Evolutionary conservation across 2,113 vertebrate genomes (phyloP).

Genomic region (Chloebia gouldiae): DNA sequence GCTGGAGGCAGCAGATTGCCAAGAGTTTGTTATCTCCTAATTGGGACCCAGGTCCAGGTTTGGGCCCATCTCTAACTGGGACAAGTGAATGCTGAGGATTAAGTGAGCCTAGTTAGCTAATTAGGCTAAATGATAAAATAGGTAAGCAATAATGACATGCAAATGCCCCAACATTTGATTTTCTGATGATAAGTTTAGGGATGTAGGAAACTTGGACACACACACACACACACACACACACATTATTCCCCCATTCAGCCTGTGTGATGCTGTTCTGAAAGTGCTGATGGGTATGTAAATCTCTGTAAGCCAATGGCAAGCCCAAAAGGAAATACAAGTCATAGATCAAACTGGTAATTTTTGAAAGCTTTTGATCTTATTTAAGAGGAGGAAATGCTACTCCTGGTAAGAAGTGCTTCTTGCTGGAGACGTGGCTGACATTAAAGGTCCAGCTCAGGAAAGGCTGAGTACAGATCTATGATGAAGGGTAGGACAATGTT

Average conservation of each 20-base stretch:
- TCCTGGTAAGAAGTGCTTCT: neutral
- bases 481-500: neutral
- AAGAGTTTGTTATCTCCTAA: neutral
- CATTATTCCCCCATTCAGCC: neutral
- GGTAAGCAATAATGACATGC: neutral
- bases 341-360: neutral
- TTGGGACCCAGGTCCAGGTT: neutral
- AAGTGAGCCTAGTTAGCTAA: neutral
- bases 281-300: neutral
- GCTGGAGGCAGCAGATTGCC: neutral
- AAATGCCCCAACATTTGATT: neutral
- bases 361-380: neutral
- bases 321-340: neutral
- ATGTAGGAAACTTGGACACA: neutral
- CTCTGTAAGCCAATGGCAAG: neutral
- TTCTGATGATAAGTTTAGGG: neutral
- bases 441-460: neutral
- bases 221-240: too few species aligned
- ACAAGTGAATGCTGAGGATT: neutral
- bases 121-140: neutral
- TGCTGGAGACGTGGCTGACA: neutral
- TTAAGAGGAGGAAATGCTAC: neutral
- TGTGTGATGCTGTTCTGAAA: rapidly evolving
- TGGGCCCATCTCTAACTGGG: neutral
- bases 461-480: neutral